Evolutionary conservation across 2,888 invertebrate species (phyloP), one percentile per base, ranked within the genome.

Genomic region (Orgyia antiqua): DNA sequence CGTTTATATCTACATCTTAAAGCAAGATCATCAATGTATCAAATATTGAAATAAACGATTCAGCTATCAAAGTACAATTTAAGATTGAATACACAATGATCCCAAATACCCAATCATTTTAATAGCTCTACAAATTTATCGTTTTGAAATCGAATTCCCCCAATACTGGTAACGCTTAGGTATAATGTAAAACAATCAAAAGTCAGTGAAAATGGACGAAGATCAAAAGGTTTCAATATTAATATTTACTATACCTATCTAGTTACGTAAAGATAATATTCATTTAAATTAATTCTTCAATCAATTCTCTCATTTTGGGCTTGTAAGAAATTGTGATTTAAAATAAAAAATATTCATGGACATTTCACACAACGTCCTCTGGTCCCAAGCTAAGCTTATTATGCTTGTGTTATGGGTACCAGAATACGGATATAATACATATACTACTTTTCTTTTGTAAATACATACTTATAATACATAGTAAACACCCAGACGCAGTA

Each of bases 241-340:
- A 51, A 43, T 39, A 43, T 48, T 48, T 31, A 33, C 40, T 29
- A 11, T 37, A 10, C 31, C 40, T 25, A 33, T 34, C 30, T 45
- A 20, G 42, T 45, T 37, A 42, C 39, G 36, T 32, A 47, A 40
- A 34, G 18, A 24, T 35, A 32, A 38, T 45, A 21, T 38, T 43
- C 37, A 17, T 48, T 47, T 36, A 44, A 46, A 51, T 50, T 51
- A 43, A 49, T 40, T 36, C 33, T 23, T 9, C 12, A n/a, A 18
- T 17, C 18, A 8, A 4, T 18, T 18, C n/a, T n/a, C n/a, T n/a
- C n/a, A n/a, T n/a, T n/a, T n/a, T n/a, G n/a, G n/a, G n/a, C n/a
- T n/a, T n/a, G n/a, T n/a, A n/a, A n/a, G n/a, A n/a, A n/a, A n/a
- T n/a, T n/a, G n/a, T n/a, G n/a, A n/a, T n/a, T n/a, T n/a, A n/a